Evolutionary conservation across 2,797 vertebrate species (phyloP).

Genomic region (Micromesistius poutassou): DNA sequence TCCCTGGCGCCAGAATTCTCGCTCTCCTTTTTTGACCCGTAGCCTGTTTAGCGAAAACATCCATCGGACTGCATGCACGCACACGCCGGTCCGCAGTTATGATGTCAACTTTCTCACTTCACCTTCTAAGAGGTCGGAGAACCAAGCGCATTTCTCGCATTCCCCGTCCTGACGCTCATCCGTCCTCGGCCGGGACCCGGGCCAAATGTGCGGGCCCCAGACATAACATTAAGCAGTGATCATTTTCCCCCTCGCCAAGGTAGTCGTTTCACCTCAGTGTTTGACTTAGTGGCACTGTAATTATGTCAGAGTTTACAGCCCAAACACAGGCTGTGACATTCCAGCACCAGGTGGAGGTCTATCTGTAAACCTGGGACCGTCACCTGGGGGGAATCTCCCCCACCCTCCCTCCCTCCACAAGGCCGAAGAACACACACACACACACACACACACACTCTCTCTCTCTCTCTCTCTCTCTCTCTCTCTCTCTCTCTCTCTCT

Average conservation of each 20-base stretch:
- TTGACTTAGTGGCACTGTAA: slow-evolving; percentile 72
- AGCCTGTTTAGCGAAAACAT: slow-evolving; percentile 35
- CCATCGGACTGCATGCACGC: slow-evolving; percentile 44
- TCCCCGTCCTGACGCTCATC: slow-evolving; percentile 39
- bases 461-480: too few relatives aligned
- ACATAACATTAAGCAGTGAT: slow-evolving; percentile 68
- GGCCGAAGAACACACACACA: slow-evolving; percentile 40
- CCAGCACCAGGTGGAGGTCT: slow-evolving; percentile 72
- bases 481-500: too few relatives aligned
- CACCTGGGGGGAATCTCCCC: slow-evolving; percentile 40
- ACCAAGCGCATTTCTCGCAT: slow-evolving; percentile 62
- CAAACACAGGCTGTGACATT: slow-evolving; percentile 74
- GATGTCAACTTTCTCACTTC: slow-evolving; percentile 60
- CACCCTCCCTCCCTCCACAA: slow-evolving; percentile 26
- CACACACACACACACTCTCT: slow-evolving; percentile 20
- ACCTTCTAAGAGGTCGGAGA: slow-evolving; percentile 69
- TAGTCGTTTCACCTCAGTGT: slow-evolving; percentile 69
- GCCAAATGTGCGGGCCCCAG: slow-evolving; percentile 63
- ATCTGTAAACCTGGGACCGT: slow-evolving; percentile 68
- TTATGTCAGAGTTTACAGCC: slow-evolving; percentile 70
- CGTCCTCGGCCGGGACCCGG: slow-evolving; percentile 47
- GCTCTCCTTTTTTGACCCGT: slow-evolving; percentile 51
- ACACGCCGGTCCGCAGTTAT: slow-evolving; percentile 52
- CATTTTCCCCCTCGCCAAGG: slow-evolving; percentile 58
- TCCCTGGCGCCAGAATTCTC: slow-evolving; percentile 6